phyloP scores from a whole-genome alignment of 1,140 invertebrate species.

The Forficula auricularia region DNA sequence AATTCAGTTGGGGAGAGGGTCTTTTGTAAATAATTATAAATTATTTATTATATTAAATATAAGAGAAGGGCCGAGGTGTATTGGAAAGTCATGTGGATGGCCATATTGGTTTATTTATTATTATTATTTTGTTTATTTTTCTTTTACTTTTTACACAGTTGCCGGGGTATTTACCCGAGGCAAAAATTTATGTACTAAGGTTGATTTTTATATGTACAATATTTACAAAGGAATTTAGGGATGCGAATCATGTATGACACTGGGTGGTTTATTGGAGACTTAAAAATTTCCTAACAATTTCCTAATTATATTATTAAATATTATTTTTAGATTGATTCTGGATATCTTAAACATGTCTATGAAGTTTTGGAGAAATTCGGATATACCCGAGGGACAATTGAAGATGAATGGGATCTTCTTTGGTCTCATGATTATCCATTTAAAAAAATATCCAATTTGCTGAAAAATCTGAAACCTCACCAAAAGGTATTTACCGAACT shows the following conservation, averaged over 20 bases:
- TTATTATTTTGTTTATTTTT: too few relatives aligned
- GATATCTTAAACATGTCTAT: constrained; percentile 62
- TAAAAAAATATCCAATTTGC: constrained; percentile 33
- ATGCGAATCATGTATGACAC: neutral
- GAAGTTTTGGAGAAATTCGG: constrained; percentile 53
- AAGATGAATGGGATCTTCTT: constrained; percentile 62
- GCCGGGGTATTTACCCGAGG: neutral
- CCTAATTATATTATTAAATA: neutral
- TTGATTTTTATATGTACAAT: neutral
- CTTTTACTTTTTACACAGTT: neutral
- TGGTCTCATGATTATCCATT: constrained; percentile 94
- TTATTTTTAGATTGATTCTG: constrained; percentile 31
- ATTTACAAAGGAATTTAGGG: neutral
- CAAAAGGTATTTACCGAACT: constrained; percentile 36
- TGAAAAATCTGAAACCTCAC: constrained; percentile 45
- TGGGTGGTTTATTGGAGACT: neutral
- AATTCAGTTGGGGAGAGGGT: too few relatives aligned
- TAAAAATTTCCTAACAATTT: neutral
- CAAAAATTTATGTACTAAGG: neutral
- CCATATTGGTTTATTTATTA: too few relatives aligned
- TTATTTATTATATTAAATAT: too few relatives aligned
- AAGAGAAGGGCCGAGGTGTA: too few relatives aligned
- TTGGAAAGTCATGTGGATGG: too few relatives aligned
- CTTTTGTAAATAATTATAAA: too few relatives aligned
- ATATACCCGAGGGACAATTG: constrained; percentile 39